These are phyloP conservation scores for Pygoscelis antarcticus DNA, from an alignment of 2,113 vertebrate genomes.

Conservation along the genomic window DNA sequence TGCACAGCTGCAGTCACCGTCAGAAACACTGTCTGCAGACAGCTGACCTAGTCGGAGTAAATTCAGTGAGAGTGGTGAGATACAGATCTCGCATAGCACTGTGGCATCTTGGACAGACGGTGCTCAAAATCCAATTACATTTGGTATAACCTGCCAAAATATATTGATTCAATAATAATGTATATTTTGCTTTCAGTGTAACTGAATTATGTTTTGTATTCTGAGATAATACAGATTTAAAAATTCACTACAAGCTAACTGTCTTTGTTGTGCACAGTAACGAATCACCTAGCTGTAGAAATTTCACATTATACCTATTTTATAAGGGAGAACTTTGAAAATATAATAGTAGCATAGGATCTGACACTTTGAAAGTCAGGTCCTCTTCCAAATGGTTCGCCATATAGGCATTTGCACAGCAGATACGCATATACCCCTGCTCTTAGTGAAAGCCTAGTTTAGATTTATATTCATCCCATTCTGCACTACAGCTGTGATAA, in stretches of 20 bases:
- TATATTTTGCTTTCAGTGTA: not conserved
- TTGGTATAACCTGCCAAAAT: not conserved
- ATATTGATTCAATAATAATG: not conserved
- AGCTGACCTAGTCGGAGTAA: not conserved
- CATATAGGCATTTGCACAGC: not conserved
- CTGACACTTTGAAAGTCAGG: not conserved
- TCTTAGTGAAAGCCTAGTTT: not conserved
- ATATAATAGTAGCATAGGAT: not conserved
- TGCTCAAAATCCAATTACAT: not conserved
- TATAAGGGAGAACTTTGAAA: not conserved
- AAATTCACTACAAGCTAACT: not conserved
- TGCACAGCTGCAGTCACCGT: accelerated
- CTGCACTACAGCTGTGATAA: not conserved
- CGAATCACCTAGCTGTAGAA: not conserved
- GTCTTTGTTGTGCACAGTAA: not conserved
- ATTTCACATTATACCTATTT: not conserved
- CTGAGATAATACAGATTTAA: not conserved
- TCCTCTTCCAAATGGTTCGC: not conserved
- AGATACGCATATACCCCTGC: not conserved
- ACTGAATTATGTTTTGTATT: not conserved
- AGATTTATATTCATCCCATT: not conserved
- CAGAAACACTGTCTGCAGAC: not conserved
- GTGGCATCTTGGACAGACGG: not conserved
- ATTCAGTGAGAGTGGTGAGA: not conserved
- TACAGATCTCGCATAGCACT: not conserved